These are phyloP conservation scores for Congeria kusceri DNA, from an alignment of 2,888 invertebrate species.

Conservation along the genomic window DNA sequence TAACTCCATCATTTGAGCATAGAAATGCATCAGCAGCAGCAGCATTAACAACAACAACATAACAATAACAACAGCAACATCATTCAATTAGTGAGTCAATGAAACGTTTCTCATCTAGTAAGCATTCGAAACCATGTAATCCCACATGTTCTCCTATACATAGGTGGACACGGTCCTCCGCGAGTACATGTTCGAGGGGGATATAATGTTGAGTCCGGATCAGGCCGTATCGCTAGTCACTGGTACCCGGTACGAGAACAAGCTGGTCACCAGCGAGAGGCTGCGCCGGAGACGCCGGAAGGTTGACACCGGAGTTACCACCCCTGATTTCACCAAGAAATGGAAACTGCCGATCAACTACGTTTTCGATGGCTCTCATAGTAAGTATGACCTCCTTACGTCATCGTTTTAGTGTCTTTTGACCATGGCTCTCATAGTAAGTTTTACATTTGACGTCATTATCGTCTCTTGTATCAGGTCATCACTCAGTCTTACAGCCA, in stretches of 20 bases:
- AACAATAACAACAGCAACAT: too few species aligned
- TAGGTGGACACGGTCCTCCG: constrained; percentile 21
- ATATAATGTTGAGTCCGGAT: constrained; percentile 45
- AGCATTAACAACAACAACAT: too few species aligned
- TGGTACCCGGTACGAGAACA: not conserved
- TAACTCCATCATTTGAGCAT: too few species aligned
- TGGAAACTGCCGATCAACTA: constrained; percentile 82
- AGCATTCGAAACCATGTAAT: too few species aligned
- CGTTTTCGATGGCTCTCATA: constrained; percentile 73
- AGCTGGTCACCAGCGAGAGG: not conserved
- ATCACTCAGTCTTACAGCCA: too few species aligned
- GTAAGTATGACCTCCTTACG: constrained; percentile 56
- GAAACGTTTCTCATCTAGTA: too few species aligned
- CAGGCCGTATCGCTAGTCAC: constrained; percentile 40
- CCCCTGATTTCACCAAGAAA: constrained; percentile 19
- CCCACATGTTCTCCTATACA: constrained; percentile 16
- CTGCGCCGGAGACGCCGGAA: constrained; percentile 38
- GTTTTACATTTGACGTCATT: too few species aligned
- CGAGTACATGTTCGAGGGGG: constrained; percentile 54
- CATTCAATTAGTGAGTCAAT: too few species aligned
- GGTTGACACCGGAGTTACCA: constrained; percentile 29
- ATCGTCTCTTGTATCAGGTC: too few species aligned
- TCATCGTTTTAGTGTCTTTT: too few species aligned
- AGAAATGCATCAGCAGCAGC: too few species aligned
- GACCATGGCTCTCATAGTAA: too few species aligned